A percentile compares a stretch with the other conserved stretches of the same genome.
These are phyloP conservation scores for Folsomia candida DNA, from an alignment of 2,888 invertebrate species.

Conservation along the genomic window DNA sequence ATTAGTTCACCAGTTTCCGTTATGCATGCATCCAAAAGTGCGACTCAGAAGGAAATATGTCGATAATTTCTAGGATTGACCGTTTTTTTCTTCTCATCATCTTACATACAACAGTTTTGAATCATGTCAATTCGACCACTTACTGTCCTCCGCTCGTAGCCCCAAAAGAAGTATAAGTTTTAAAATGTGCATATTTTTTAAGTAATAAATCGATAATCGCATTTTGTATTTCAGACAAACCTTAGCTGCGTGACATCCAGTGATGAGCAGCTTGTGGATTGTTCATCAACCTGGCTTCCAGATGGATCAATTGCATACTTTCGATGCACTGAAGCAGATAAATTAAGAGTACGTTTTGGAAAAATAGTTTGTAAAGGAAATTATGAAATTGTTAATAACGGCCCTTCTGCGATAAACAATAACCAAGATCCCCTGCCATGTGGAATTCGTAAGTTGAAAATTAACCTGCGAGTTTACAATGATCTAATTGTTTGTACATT, in stretches of 20 bases:
- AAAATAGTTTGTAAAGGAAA: constrained; percentile 22
- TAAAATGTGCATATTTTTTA: too few species aligned
- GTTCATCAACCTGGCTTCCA: constrained; percentile 33
- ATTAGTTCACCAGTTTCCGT: too few species aligned
- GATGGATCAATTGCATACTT: constrained; percentile 28
- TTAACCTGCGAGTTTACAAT: not conserved
- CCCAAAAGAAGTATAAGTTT: constrained; percentile 18
- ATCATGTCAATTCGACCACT: not conserved
- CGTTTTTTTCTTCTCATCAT: not conserved
- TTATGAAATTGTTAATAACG: constrained; percentile 3
- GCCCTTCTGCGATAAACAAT: not conserved
- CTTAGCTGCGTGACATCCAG: constrained; percentile 23
- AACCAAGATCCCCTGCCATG: constrained; percentile 24
- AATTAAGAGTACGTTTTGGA: constrained; percentile 11
- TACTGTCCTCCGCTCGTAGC: constrained; percentile 35
- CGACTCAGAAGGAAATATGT: too few species aligned
- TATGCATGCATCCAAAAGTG: too few species aligned
- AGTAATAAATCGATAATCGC: too few species aligned
- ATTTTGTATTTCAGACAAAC: constrained; percentile 18
- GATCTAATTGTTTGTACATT: constrained; percentile 8
- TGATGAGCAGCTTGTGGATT: constrained; percentile 13
- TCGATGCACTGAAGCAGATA: constrained; percentile 8
- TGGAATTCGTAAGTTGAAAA: constrained; percentile 32
- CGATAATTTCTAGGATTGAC: too few species aligned
- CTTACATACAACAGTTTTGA: not conserved